Base-by-base conservation (phyloP, 1,140 invertebrate species). In the Ridgeia piscesae region DNA sequence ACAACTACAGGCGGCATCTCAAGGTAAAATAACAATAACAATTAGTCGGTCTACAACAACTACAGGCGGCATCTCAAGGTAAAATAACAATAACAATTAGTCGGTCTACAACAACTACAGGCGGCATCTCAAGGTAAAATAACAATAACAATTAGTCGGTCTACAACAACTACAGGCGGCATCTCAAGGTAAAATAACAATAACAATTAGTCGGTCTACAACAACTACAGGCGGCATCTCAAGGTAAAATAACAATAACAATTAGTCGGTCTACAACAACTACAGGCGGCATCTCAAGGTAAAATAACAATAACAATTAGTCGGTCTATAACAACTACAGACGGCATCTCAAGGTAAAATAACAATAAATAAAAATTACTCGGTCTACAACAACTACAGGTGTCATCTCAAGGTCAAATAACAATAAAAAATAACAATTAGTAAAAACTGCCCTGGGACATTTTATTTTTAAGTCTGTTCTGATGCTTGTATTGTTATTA, bases 81-180 rank as follows among this genome's bases (percentile, higher is more conserved):
- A 77, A 31, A 31, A 77, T 77, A 77, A 77, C 58, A 77, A 27
- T 77, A 31, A 77, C 11, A 42, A 42, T 42, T 42, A 42, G 4
- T 96, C 96, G 58, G 96, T 97, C 92, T 97, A 97, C 93, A 96
- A 96, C 93, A 96, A 96, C 94, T 97, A 96, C 93, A 96, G 96
- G 92, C 96, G 96, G 92, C 96, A 97, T 94, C 94, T 97, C 4
- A 96, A 96, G 95, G 96, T 96, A 77, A 31, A 31, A 77, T 77
- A 77, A 77, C 58, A 77, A 27, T 77, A 31, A 77, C 11, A 42
- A 42, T 42, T 42, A 42, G 4, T n/a, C n/a, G n/a, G n/a, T n/a
- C n/a, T n/a, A n/a, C n/a, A n/a, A n/a, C n/a, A n/a, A n/a, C n/a
- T n/a, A n/a, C n/a, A n/a, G n/a, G n/a, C n/a, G n/a, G 1, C 33